Evolutionary conservation across 2,888 invertebrate genomes (phyloP), one percentile per base, ranked within the genome.

Genomic region (Drosophila leonis): DNA sequence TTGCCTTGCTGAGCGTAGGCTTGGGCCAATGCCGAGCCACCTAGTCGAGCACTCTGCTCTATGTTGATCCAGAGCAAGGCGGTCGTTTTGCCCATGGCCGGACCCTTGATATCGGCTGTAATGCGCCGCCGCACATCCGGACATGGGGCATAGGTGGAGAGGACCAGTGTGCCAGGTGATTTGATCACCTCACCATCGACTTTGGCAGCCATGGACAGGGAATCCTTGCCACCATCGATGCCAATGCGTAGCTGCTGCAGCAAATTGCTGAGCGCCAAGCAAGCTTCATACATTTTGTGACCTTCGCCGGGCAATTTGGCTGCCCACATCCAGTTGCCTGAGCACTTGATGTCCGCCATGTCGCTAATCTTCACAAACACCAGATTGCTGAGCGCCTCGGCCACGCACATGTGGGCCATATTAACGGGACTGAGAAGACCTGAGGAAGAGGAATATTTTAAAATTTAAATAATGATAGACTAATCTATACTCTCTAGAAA

Each of bases 241-340:
- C 98, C 99, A 27, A 98, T 95, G 10, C 94, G 98, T 2, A 99
- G 93, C 80, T 94, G 92, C 8, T 94, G 93, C 98, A 99, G 98
- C 4, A 98, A 94, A 4, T 94, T 93, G 91, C 98, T 98, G 95
- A 99, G 97, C 18, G 98, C 97, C 42, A 94, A 93, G 90, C 99
- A 99, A 0, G 99, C 98, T 72, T 96, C 96, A 74, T 96, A 96
- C 31, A 99, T 94, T 18, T 96, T 95, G 2, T 97, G 97, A 2
- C 99, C 99, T 92, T 98, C 99, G 0, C 97, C 97, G 0, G 97
- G 96, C 20, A 98, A 94, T 94, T 99, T 99, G 13, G 99, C 99
- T 0, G 98, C 96, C 99, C 99, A 99, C 99, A 99, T 99, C 99
- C 99, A 99, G 93, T 99, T 99, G n/a, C 98, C 99, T 44, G 98